A percentile compares a stretch with the other conserved stretches of the same genome.
Conservation (phyloP, 2,113 vertebrate genomes). For the Conger conger region DNA sequence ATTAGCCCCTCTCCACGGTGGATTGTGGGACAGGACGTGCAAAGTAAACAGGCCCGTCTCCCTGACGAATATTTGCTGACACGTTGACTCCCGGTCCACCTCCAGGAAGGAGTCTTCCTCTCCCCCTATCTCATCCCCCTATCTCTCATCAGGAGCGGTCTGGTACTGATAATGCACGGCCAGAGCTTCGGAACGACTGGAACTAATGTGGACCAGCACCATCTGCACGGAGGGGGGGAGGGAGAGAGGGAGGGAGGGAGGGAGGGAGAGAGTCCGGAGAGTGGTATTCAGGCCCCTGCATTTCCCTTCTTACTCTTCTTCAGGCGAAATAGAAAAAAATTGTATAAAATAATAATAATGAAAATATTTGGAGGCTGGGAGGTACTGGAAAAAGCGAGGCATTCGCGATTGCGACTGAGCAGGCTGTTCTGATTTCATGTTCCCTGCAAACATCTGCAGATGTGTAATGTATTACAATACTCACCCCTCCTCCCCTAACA, state of each 20-base stretch:
- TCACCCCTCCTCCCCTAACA: neutral
- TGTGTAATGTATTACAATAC: slow-evolving; percentile 24
- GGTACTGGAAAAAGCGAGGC: slow-evolving; percentile 44
- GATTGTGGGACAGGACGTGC: slow-evolving; percentile 11
- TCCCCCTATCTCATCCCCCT: neutral
- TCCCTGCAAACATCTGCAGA: slow-evolving; percentile 57
- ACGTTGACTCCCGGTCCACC: neutral
- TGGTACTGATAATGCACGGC: slow-evolving; percentile 66
- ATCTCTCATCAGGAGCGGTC: slow-evolving; percentile 52
- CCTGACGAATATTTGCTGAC: neutral
- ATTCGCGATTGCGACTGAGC: slow-evolving; percentile 50
- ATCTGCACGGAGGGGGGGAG: slow-evolving; percentile 14
- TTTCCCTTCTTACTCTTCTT: slow-evolving; percentile 40
- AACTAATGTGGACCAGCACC: slow-evolving; percentile 68
- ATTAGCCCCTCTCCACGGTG: slow-evolving; percentile 19
- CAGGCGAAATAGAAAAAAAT: slow-evolving; percentile 50
- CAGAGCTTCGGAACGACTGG: slow-evolving; percentile 65
- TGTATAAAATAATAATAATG: slow-evolving; percentile 45
- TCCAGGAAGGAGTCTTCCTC: slow-evolving; percentile 6
- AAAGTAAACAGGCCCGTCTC: slow-evolving; percentile 18
- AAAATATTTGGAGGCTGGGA: slow-evolving; percentile 60
- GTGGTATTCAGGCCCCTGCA: neutral
- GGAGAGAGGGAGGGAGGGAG: too few species aligned
- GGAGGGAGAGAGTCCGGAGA: neutral
- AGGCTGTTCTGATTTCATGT: slow-evolving; percentile 63